Evolutionary conservation across 2,888 invertebrate genomes (phyloP).

Genomic region (Volucella zonaria): DNA sequence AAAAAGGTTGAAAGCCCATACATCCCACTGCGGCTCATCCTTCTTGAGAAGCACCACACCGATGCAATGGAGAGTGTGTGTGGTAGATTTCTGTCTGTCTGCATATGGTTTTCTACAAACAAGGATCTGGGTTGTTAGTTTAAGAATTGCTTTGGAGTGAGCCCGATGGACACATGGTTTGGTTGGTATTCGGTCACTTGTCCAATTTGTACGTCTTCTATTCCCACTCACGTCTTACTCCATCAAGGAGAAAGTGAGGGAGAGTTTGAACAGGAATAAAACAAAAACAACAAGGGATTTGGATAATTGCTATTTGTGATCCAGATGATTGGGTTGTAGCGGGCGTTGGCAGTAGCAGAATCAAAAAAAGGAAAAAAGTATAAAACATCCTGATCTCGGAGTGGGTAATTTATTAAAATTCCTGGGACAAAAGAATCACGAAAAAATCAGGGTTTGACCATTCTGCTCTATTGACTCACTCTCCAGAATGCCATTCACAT

Average conservation of each 20-base stretch:
- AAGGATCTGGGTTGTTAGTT: constrained; percentile 71
- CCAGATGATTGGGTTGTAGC: constrained; percentile 73
- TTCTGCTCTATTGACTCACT: constrained; percentile 21
- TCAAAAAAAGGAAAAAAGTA: constrained; percentile 25
- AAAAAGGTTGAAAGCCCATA: constrained; percentile 57
- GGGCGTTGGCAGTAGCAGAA: constrained; percentile 23
- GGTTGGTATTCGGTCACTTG: constrained; percentile 62
- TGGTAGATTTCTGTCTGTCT: constrained; percentile 72
- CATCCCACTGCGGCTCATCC: constrained; percentile 57
- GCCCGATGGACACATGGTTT: constrained; percentile 19
- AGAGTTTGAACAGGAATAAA: constrained; percentile 20
- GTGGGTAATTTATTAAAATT: constrained; percentile 75
- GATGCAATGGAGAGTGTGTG: constrained; percentile 19
- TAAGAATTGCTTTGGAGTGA: constrained; percentile 57
- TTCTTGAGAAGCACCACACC: constrained; percentile 40
- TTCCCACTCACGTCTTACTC: constrained; percentile 64
- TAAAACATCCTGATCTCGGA: constrained; percentile 31
- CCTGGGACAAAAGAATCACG: constrained; percentile 69
- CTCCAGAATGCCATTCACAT: constrained; percentile 65
- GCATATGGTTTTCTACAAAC: constrained; percentile 68
- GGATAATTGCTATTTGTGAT: constrained; percentile 74
- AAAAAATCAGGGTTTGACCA: constrained; percentile 55
- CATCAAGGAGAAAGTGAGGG: background rate
- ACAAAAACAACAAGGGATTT: constrained; percentile 71
- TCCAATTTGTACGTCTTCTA: constrained; percentile 70